phyloP scores from a whole-genome alignment of 2,797 vertebrate species.

The Cynopterus sphinx region DNA sequence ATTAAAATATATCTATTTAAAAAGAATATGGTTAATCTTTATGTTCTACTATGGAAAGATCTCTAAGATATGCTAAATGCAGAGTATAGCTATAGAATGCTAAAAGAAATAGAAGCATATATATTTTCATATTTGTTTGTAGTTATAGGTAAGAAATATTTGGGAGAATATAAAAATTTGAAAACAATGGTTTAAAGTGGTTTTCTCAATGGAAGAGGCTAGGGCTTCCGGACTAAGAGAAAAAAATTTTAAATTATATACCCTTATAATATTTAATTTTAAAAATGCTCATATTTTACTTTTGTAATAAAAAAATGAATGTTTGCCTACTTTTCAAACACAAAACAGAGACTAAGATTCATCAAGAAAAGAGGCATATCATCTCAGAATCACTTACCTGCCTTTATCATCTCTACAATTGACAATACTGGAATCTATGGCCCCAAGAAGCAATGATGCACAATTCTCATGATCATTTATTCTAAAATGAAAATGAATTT shows the following conservation, averaged over 20 bases:
- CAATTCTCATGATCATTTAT: constrained; percentile 95
- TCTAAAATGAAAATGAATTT: constrained; percentile 82
- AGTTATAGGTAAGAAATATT: neutral
- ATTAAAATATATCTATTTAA: neutral
- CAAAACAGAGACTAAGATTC: neutral
- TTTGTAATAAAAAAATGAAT: neutral
- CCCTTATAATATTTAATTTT: neutral
- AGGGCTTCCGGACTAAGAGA: neutral
- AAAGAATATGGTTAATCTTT: neutral
- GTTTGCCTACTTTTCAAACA: neutral
- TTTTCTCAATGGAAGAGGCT: neutral
- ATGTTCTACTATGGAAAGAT: neutral
- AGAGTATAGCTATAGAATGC: neutral
- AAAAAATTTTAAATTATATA: neutral
- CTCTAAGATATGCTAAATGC: neutral
- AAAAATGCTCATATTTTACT: neutral
- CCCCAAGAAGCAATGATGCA: constrained; percentile 93
- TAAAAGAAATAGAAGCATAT: neutral
- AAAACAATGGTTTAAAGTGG: neutral
- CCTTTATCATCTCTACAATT: constrained; percentile 93
- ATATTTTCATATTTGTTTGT: neutral
- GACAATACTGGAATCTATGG: constrained; percentile 93
- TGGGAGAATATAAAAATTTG: neutral
- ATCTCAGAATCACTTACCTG: constrained; percentile 85
- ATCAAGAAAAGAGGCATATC: neutral